Base-by-base conservation (phyloP, 1,140 invertebrate species). In the Trissolcus basalis region DNA sequence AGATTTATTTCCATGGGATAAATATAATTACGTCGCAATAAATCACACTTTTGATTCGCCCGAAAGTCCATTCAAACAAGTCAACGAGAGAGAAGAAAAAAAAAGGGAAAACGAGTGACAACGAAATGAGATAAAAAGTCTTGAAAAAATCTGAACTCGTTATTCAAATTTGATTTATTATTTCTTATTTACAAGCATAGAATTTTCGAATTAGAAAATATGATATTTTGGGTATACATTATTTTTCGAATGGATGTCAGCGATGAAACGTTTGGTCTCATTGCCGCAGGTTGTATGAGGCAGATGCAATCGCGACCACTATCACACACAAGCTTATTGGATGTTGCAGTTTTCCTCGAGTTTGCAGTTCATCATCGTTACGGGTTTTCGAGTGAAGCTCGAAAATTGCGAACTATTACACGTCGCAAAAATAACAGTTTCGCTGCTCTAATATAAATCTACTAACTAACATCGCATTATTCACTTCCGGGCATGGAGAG, bases 351-450 rank as follows among this genome's bases (percentile, higher is more conserved):
- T 77, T 69, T 51, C 27, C 10, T 36, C 54, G 33, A 33, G 32
- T 50, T 61, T 49, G 35, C 63, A 45, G 63, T 63, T 50, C 45
- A 67, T 68, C 58, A 64, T 54, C 41, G 10, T 35, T 49, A 67
- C 49, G 60, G 48, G 56, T 60, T 68, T 72, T 49, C 36, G 51
- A 71, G 74, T 60, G 43, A 39, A 12, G 41, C 48, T 59, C 55
- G 19, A 53, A 78, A 78, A 77, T 65, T 71, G 58, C 67, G 36
- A 63, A 69, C 63, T 58, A 73, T 73, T 72, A 70, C 60, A 48
- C 39, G 19, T 3, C 19, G 58, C 55, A 35, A 56, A 63, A 72
- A 72, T 77, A 68, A 58, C 58, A 68, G 63, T 19, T 19, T 36
- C 60, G 32, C 45, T 48, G 41, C 14, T 68, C 43, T 54, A 72